Base-by-base conservation (phyloP, 2,113 vertebrate species). In the Acinonyx jubatus region DNA sequence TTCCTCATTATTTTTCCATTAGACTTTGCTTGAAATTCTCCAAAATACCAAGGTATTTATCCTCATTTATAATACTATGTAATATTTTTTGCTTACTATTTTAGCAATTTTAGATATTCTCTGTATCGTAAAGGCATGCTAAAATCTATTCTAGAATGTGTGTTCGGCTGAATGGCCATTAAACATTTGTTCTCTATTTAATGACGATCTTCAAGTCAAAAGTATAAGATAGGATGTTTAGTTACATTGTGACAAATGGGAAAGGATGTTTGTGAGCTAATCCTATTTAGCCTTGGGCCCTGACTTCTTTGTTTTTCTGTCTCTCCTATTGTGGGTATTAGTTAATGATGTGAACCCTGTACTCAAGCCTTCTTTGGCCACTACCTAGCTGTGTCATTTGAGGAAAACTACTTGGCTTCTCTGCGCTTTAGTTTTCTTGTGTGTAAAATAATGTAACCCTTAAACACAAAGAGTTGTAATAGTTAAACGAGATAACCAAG, bases 31-130 rank as follows among this genome's bases (percentile, higher is more conserved):
- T 68, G 15, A 94, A 91, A 89, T 84, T 91, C 14, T 41, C 5
- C 45, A 61, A 85, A 74, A 83, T 83, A 74, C 0, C 25, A 48
- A 80, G 13, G 9, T 52, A 82, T 85, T 91, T 69, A 90, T 92
- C 25, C 31, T 86, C n/a, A 55, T 95, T 80, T 94, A 50, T 74
- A 96, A 80, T 5, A 71, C 6, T 69, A 18, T 27, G 31, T 52
- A 82, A 76, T 4, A 27, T 65, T 94, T 93, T 33, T 94, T 55
- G 38, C 19, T 91, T 76, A 55, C 38, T 55, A 68, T 48, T 78
- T 81, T 71, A 96, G 27, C 52, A 80, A 68, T 81, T 97, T 69
- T 74, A 68, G 36, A 84, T 92, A 78, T 63, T 86, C 2, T 94
- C 19, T 88, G 19, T 88, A 18, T 5, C 29, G 7, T n/a, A 85